Percentiles rank a stretch among this genome's conserved stretches.
These are phyloP conservation scores for Gnatocerus cornutus DNA, from an alignment of 2,888 invertebrate genomes.

Conservation along the genomic window DNA sequence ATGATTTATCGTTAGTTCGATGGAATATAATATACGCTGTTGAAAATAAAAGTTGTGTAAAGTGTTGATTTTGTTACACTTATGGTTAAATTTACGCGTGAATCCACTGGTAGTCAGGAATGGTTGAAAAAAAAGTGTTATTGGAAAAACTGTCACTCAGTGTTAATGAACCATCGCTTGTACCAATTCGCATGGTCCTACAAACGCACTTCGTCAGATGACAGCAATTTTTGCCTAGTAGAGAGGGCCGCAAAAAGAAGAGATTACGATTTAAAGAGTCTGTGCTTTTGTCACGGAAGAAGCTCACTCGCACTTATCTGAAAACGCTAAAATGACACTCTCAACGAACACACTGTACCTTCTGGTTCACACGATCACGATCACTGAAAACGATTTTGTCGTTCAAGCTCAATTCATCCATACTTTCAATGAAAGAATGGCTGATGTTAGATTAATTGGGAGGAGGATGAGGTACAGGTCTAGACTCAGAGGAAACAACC, in stretches of 20 bases:
- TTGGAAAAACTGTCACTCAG: slow-evolving; percentile 53
- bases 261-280: slow-evolving; percentile 59
- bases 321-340: slow-evolving; percentile 44
- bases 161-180: slow-evolving; percentile 59
- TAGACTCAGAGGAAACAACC: slow-evolving; percentile 57
- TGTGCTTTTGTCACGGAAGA: slow-evolving; percentile 67
- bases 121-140: slow-evolving; percentile 58
- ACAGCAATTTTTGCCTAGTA: slow-evolving; percentile 66
- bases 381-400: slow-evolving; percentile 69
- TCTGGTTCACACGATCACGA: slow-evolving; percentile 71
- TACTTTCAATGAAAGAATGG: slow-evolving; percentile 60
- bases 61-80: slow-evolving; percentile 33
- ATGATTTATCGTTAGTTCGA: slow-evolving; percentile 58
- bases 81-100: slow-evolving; percentile 42
- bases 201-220: slow-evolving; percentile 68
- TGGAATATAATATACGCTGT: slow-evolving; percentile 58
- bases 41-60: slow-evolving; percentile 43
- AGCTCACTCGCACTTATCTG: slow-evolving; percentile 66
- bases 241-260: slow-evolving; percentile 67
- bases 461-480: slow-evolving; percentile 61
- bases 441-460: slow-evolving; percentile 62
- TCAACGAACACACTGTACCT: slow-evolving; percentile 61
- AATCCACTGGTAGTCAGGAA: slow-evolving; percentile 56
- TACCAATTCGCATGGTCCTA: slow-evolving; percentile 58
- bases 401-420: slow-evolving; percentile 71